A percentile compares a stretch with the other conserved stretches of the same genome.
Evolutionary conservation across 2,113 vertebrate genomes (phyloP).

Genomic region (Chamaea fasciata): DNA sequence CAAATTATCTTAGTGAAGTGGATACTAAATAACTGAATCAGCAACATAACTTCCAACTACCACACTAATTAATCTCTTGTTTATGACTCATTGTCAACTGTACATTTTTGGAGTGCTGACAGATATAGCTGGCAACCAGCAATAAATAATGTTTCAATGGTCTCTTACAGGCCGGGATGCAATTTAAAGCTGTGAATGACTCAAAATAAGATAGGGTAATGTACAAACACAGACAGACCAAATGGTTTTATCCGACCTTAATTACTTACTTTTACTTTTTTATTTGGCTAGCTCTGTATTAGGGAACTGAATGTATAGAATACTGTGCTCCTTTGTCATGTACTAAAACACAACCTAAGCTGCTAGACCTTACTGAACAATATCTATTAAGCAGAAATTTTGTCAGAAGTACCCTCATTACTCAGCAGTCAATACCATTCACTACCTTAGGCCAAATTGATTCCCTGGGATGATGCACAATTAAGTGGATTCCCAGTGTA

Average conservation of each 20-base stretch:
- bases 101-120: constrained; percentile 18
- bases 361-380: not conserved
- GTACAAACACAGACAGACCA: not conserved
- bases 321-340: not conserved
- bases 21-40: constrained; percentile 52
- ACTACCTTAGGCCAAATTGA: not conserved
- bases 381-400: not conserved
- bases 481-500: not conserved
- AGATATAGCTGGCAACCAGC: constrained; percentile 7
- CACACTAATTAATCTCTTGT: constrained; percentile 34
- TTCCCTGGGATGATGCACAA: not conserved
- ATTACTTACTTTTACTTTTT: not conserved
- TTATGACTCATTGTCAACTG: constrained; percentile 42
- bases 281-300: not conserved
- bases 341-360: not conserved
- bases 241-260: not conserved
- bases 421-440: not conserved
- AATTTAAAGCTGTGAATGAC: constrained; percentile 7
- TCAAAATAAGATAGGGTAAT: not conserved
- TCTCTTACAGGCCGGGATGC: not conserved
- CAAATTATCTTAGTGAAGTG: constrained; percentile 18
- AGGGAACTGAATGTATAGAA: not conserved
- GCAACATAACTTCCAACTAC: constrained; percentile 9
- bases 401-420: not conserved
- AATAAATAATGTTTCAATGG: constrained; percentile 34